Percentiles rank a stretch among this genome's conserved stretches.
phyloP scores from a whole-genome alignment of 2,888 invertebrate genomes.

The Ophion slaviceki region DNA sequence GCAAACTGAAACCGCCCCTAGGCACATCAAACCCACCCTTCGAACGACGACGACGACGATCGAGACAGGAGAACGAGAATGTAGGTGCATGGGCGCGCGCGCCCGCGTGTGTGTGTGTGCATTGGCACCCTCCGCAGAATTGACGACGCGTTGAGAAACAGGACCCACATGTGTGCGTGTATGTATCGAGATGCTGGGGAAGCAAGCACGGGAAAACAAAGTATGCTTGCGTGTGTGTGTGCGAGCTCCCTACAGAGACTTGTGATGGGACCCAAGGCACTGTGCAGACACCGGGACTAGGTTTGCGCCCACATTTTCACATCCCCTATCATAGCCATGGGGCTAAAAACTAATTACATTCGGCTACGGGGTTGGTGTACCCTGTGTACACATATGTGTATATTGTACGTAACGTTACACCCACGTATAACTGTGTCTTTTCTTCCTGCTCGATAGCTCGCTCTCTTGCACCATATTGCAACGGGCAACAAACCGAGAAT shows the following conservation, averaged over 20 bases:
- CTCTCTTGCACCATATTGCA: slow-evolving; percentile 76
- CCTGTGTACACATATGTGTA: slow-evolving; percentile 45
- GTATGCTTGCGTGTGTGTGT: slow-evolving; percentile 44
- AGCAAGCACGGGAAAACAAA: slow-evolving; percentile 55
- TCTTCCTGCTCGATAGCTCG: not conserved
- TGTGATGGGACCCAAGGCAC: slow-evolving; percentile 70
- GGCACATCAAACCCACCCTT: slow-evolving; percentile 73
- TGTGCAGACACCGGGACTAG: slow-evolving; percentile 68
- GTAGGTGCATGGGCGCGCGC: slow-evolving; percentile 15
- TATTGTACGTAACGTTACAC: slow-evolving; percentile 20
- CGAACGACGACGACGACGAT: slow-evolving; percentile 42
- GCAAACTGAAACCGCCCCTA: slow-evolving; percentile 80
- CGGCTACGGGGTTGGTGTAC: slow-evolving; percentile 75
- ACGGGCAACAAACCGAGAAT: slow-evolving; percentile 70
- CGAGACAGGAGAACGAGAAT: slow-evolving; percentile 49
- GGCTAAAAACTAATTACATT: slow-evolving; percentile 82
- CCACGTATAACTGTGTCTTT: slow-evolving; percentile 27
- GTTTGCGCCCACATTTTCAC: slow-evolving; percentile 65
- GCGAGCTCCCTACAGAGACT: slow-evolving; percentile 54
- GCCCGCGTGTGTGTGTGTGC: slow-evolving; percentile 50
- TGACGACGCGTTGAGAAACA: slow-evolving; percentile 58
- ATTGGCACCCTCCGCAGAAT: slow-evolving; percentile 63
- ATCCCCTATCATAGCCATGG: slow-evolving; percentile 79
- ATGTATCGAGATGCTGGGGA: slow-evolving; percentile 56
- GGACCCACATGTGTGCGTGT: slow-evolving; percentile 45